Percentiles rank a stretch among this genome's conserved stretches.
These are phyloP conservation scores for Nycteola revayana DNA, from an alignment of 2,888 invertebrate genomes.

Conservation along the genomic window DNA sequence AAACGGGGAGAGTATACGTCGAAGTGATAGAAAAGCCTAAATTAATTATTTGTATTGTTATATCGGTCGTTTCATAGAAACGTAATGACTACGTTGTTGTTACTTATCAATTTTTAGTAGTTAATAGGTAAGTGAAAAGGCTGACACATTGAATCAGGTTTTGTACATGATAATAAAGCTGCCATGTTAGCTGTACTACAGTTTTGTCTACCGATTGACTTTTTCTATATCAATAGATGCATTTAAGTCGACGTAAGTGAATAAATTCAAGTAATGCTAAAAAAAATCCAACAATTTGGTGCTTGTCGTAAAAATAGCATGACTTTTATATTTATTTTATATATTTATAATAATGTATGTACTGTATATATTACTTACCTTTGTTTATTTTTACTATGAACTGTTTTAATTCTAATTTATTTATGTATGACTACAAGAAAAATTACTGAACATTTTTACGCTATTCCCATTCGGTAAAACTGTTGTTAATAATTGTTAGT, in stretches of 20 bases:
- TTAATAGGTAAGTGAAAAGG: conserved; percentile 75
- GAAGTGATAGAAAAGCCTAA: conserved; percentile 78
- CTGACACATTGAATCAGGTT: conserved; percentile 73
- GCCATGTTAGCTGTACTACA: conserved; percentile 46
- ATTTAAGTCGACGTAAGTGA: conserved; percentile 22
- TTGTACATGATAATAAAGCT: conserved; percentile 52
- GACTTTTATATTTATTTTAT: conserved; percentile 18
- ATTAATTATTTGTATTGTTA: conserved; percentile 72
- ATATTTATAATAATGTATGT: conserved; percentile 22
- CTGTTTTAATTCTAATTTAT: no score
- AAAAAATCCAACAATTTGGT: conserved; percentile 28
- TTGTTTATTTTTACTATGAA: no score
- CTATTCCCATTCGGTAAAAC: conserved; percentile 40
- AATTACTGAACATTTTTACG: conserved; percentile 3
- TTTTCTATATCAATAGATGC: conserved; percentile 35
- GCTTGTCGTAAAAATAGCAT: conserved; percentile 20
- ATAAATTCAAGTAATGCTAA: conserved; percentile 10
- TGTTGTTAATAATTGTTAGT: conserved; percentile 74
- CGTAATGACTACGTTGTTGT: conserved; percentile 69
- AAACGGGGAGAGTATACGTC: conserved; percentile 73
- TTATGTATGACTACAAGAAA: no score
- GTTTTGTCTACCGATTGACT: conserved; percentile 34
- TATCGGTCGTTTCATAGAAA: conserved; percentile 77
- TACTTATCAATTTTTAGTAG: conserved; percentile 76
- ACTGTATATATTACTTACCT: conserved; percentile 5